Evolutionary conservation across 2,113 vertebrate genomes (phyloP).

Genomic region (Daboia siamensis): DNA sequence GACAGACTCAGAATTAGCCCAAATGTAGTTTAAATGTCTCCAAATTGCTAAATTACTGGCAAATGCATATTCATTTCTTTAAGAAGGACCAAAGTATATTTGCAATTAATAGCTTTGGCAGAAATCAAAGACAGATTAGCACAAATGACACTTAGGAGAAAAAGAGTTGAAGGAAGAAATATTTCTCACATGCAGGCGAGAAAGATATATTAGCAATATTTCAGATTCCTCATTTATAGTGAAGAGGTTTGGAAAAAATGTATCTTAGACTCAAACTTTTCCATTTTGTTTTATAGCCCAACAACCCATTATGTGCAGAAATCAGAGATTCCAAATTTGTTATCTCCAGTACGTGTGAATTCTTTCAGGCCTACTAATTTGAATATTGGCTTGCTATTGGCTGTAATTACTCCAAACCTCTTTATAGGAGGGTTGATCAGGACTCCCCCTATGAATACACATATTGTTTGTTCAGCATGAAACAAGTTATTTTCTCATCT

Average conservation of each 20-base stretch:
- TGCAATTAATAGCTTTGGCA: slow-evolving; percentile 3
- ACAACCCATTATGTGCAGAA: background rate
- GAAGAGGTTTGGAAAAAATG: too few species aligned
- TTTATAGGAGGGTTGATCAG: background rate
- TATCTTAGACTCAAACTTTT: background rate
- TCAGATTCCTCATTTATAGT: background rate
- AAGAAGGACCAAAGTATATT: background rate
- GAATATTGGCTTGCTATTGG: background rate
- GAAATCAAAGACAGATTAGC: background rate
- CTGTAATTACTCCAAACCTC: background rate
- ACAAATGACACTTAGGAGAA: background rate
- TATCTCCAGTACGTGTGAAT: background rate
- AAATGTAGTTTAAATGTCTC: background rate
- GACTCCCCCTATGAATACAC: background rate
- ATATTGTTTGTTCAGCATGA: background rate
- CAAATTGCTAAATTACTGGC: background rate
- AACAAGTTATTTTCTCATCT: background rate
- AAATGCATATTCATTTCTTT: background rate
- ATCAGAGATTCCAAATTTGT: background rate
- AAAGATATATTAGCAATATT: background rate
- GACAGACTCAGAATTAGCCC: background rate
- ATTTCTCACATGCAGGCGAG: too few species aligned
- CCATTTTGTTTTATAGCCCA: background rate
- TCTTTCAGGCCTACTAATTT: background rate
- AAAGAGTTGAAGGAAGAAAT: background rate